Conservation (phyloP, 2,113 vertebrate genomes). For the Litocranius walleri region DNA sequence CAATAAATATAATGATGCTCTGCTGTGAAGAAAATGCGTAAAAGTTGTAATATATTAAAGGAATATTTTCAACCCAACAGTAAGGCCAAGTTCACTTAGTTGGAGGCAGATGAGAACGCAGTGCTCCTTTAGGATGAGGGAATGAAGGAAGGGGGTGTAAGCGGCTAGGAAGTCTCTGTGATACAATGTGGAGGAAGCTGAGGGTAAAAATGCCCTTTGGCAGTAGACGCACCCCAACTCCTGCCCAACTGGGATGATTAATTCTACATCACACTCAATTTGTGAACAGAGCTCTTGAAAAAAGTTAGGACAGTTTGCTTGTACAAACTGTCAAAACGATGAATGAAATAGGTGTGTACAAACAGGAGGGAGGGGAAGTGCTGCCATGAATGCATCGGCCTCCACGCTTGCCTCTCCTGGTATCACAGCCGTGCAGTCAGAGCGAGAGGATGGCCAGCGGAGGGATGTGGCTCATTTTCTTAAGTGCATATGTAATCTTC, state of each 20-base stretch:
- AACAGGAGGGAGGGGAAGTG: constrained; percentile 25
- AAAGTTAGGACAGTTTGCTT: constrained; percentile 77
- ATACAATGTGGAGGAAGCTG: not conserved
- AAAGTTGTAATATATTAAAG: not conserved
- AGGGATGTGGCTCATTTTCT: constrained; percentile 64
- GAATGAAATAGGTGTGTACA: constrained; percentile 58
- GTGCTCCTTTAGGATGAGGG: not conserved
- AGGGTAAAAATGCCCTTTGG: not conserved
- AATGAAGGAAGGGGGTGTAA: not conserved
- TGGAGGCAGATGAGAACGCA: not conserved
- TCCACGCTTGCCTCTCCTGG: constrained; percentile 42
- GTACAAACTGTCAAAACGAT: constrained; percentile 77
- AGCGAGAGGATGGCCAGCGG: constrained; percentile 1
- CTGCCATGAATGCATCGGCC: constrained; percentile 72
- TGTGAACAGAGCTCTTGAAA: constrained; percentile 76
- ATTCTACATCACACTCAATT: constrained; percentile 78
- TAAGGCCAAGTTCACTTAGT: not conserved
- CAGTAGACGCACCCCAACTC: constrained; percentile 16
- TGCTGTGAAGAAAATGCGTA: not conserved
- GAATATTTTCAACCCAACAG: not conserved
- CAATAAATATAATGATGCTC: not conserved
- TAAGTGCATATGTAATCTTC: constrained; percentile 68
- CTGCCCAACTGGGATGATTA: constrained; percentile 70
- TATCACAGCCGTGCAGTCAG: constrained; percentile 20
- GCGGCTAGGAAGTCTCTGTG: not conserved